phyloP scores from a whole-genome alignment of 2,888 invertebrate genomes.

The Platycnemis pennipes region DNA sequence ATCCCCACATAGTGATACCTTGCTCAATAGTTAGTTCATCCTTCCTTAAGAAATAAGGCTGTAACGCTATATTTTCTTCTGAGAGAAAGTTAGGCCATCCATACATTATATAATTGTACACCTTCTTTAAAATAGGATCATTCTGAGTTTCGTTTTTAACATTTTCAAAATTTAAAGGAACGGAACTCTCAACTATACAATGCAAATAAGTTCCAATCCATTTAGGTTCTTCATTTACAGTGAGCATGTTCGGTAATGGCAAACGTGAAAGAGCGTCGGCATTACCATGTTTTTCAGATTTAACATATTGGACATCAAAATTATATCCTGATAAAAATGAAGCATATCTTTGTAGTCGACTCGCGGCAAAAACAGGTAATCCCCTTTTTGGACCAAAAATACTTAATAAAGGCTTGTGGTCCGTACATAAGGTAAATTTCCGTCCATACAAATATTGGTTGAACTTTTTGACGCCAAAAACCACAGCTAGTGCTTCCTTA shows the following conservation, averaged over 20 bases:
- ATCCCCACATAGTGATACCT: slow-evolving; percentile 34
- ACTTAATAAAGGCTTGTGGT: not conserved
- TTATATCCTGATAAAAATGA: not conserved
- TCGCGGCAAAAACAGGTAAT: not conserved
- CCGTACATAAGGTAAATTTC: not conserved
- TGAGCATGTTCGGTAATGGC: not conserved
- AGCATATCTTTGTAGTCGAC: not conserved
- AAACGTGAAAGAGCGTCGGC: not conserved
- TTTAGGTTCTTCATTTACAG: not conserved
- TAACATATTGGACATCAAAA: not conserved
- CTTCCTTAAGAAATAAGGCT: not conserved
- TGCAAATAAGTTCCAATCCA: not conserved
- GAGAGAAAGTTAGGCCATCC: slow-evolving; percentile 60
- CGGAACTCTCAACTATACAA: not conserved
- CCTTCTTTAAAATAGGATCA: slow-evolving; percentile 34
- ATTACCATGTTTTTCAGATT: not conserved
- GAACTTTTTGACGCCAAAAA: not conserved
- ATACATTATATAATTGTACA: not conserved
- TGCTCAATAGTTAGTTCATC: slow-evolving; percentile 50
- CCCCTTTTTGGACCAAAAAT: not conserved
- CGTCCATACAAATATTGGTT: not conserved
- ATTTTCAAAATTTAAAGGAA: not conserved
- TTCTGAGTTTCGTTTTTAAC: not conserved
- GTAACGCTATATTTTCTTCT: not conserved
- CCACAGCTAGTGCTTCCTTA: not conserved